Base-by-base conservation (phyloP, 2,113 vertebrate genomes). In the Muntiacus muntjak region DNA sequence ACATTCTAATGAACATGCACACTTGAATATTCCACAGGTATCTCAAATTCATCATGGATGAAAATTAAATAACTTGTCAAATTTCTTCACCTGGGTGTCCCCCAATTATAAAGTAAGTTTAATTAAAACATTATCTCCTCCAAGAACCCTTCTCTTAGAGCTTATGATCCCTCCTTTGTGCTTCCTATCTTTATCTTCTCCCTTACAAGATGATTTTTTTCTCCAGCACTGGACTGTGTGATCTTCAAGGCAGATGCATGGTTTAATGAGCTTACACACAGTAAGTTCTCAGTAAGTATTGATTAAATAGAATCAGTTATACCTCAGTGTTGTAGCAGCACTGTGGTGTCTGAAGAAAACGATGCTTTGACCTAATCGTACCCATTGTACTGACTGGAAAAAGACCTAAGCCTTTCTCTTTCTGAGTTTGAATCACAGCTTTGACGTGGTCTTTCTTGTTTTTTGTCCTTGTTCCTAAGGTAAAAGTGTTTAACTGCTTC, bases 401-500 rank as follows among this genome's bases (percentile, higher is more conserved):
- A 93, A 97, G 55, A 97, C 57, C 88, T 91, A 87, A 84, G 95
- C 58, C 58, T 98, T 96, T 95, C 98, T 98, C 98, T 98, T 98
- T 95, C 96, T 97, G 97, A 97, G 97, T 87, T 93, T 98, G 98
- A 97, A 96, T 98, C 96, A 95, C 87, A 98, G 98, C 98, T 98
- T 98, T 97, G 91, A 97, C 96, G 94, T 98, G 50, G 93, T 91
- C 89, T 98, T 97, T 96, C 97, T 95, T 98, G 93, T 98, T 97
- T 97, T 97, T 91, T 98, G 95, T 98, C 57, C 47, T 97, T 97
- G 36, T 96, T 96, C 57, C 90, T 98, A 74, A 96, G 78, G 92
- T 98, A 97, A 98, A 98, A 97, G 98, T 98, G 98, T 98, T 98
- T 98, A 97, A 98, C 79, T 94, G 91, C 97, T 98, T 98, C 98